Percentiles rank a stretch among this genome's conserved stretches.
phyloP scores from a whole-genome alignment of 1,140 invertebrate genomes.

The Lutraria rhynchaena region DNA sequence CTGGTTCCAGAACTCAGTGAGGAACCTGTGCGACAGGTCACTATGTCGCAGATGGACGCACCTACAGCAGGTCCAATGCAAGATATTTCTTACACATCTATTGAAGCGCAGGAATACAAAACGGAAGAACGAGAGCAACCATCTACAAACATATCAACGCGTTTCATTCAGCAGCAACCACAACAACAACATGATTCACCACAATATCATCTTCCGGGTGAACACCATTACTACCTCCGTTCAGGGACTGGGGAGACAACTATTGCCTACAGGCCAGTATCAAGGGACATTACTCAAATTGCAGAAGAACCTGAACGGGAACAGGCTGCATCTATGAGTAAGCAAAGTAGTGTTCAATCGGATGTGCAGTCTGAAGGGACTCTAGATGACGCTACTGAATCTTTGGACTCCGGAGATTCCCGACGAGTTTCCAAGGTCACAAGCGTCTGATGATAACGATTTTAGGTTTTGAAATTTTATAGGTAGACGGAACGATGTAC shows the following conservation, averaged over 20 bases:
- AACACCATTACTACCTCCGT: conserved; percentile 46
- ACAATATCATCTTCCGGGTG: conserved; percentile 32
- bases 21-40: conserved; percentile 22
- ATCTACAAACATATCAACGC: conserved; percentile 25
- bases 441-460: conserved; percentile 60
- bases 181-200: conserved; percentile 1
- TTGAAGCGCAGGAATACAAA: neutral
- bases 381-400: conserved; percentile 63
- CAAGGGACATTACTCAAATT: conserved; percentile 54
- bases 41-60: conserved; percentile 21
- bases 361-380: conserved; percentile 61
- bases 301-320: conserved; percentile 53
- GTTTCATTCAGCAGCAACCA: conserved; percentile 1
- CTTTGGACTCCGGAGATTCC: conserved; percentile 66
- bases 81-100: conserved; percentile 4
- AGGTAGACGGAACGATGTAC: neutral
- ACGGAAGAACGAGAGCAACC: conserved; percentile 18
- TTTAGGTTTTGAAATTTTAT: conserved; percentile 10
- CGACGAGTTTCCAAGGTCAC: conserved; percentile 66
- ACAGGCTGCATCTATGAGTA: conserved; percentile 46
- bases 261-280: conserved; percentile 43
- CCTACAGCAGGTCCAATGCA: neutral
- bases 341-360: conserved; percentile 56
- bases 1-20: conserved; percentile 18
- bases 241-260: conserved; percentile 37